phyloP scores from a whole-genome alignment of 2,888 invertebrate species.

The Mactromeris polynyma region DNA sequence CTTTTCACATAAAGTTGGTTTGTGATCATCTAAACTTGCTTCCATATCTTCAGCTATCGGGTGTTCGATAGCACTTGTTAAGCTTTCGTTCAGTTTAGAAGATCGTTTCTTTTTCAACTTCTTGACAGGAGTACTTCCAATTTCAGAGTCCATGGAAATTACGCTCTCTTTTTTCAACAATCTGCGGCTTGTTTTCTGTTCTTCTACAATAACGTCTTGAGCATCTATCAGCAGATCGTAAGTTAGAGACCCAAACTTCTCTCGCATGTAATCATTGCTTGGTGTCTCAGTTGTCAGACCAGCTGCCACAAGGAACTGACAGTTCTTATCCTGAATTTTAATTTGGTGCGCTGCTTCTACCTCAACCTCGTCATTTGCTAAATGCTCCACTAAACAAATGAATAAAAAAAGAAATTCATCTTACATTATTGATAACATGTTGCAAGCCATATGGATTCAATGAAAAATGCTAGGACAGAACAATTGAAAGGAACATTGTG shows the following conservation, averaged over 20 bases:
- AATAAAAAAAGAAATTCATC: neutral
- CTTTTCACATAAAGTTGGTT: neutral
- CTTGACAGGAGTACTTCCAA: neutral
- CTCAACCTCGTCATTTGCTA: neutral
- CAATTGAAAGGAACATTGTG: no score
- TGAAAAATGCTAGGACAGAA: neutral
- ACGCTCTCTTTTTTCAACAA: conserved; percentile 53
- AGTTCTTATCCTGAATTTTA: conserved; percentile 46
- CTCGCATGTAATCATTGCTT: conserved; percentile 47
- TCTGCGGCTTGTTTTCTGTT: conserved; percentile 43
- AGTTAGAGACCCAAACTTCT: conserved; percentile 49
- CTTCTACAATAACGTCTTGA: conserved; percentile 59
- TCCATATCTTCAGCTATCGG: neutral
- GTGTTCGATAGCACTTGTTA: neutral
- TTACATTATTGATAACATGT: neutral
- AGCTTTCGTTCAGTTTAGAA: conserved; percentile 31
- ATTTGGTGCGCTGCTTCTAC: neutral
- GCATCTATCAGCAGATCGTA: conserved; percentile 57
- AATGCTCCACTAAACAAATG: neutral
- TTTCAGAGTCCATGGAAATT: conserved; percentile 35
- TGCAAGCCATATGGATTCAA: neutral
- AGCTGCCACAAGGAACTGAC: conserved; percentile 58
- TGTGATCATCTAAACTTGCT: neutral
- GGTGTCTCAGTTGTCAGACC: conserved; percentile 54
- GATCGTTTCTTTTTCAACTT: conserved; percentile 39